Percentiles rank a stretch among this genome's conserved stretches.
These are phyloP conservation scores for Marasmarcha lunaedactyla DNA, from an alignment of 2,888 invertebrate species.

Conservation along the genomic window DNA sequence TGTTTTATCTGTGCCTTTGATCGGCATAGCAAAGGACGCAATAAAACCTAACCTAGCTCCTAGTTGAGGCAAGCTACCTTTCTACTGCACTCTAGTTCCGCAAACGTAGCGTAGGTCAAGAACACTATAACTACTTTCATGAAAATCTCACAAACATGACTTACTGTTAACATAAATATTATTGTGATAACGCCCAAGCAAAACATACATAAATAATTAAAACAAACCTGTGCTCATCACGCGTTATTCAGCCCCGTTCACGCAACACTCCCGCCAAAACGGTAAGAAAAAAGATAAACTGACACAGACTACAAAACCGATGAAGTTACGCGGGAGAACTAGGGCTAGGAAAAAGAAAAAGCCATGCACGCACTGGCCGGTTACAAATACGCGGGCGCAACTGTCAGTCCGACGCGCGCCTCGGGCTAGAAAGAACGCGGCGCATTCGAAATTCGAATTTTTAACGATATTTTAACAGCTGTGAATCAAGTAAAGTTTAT, in stretches of 20 bases:
- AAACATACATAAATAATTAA: neutral
- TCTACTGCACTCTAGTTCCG: neutral
- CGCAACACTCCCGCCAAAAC: constrained; percentile 27
- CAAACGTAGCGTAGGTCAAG: neutral
- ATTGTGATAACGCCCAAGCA: no score
- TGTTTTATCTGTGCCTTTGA: no score
- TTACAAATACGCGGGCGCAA: constrained; percentile 3
- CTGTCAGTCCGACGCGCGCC: constrained; percentile 36
- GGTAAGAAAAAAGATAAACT: constrained; percentile 28
- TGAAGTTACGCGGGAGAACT: constrained; percentile 20
- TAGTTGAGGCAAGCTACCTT: neutral
- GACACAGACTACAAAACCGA: constrained; percentile 28
- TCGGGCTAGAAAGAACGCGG: constrained; percentile 23
- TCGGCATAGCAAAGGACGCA: no score
- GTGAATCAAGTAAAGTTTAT: constrained; percentile 11
- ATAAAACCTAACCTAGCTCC: no score
- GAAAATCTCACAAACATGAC: no score
- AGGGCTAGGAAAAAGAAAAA: constrained; percentile 24
- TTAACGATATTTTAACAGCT: constrained; percentile 7
- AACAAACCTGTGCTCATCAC: constrained; percentile 38
- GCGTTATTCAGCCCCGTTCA: constrained; percentile 26
- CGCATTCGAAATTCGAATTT: constrained; percentile 28
- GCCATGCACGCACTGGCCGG: constrained; percentile 14
- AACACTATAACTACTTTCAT: neutral
- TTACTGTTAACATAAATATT: no score